Conservation (phyloP, 2,888 invertebrate genomes). For the Sthenelais limicola region DNA sequence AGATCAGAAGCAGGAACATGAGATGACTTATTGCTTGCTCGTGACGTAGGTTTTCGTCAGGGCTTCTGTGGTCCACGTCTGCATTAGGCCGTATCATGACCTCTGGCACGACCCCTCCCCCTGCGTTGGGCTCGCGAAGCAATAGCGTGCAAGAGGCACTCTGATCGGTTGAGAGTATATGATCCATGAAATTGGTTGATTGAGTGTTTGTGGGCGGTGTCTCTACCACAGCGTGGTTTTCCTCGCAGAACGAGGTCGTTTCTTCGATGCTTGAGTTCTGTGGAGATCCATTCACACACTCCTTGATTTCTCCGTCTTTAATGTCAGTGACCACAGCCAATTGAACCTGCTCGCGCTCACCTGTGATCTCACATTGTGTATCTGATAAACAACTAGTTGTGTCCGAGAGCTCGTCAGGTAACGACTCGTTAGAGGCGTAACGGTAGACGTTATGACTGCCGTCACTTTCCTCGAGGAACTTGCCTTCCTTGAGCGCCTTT, state of each 20-base stretch:
- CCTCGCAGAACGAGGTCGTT: slow-evolving; percentile 40
- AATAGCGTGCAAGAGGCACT: slow-evolving; percentile 44
- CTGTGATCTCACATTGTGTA: slow-evolving; percentile 3
- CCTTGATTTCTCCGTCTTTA: slow-evolving; percentile 15
- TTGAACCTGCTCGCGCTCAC: slow-evolving; percentile 41
- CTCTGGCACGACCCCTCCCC: slow-evolving; percentile 5
- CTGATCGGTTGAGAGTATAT: slow-evolving; percentile 40
- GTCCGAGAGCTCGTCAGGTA: slow-evolving; percentile 41
- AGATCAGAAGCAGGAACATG: slow-evolving; percentile 41
- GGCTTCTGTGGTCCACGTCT: slow-evolving; percentile 42
- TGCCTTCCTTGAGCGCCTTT: slow-evolving; percentile 41
- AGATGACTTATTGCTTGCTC: slow-evolving; percentile 43
- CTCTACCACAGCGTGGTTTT: slow-evolving; percentile 8
- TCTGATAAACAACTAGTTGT: slow-evolving; percentile 39
- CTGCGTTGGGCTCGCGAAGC: slow-evolving; percentile 39
- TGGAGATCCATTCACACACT: slow-evolving; percentile 15
- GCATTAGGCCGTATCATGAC: slow-evolving; percentile 34
- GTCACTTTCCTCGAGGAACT: slow-evolving; percentile 45
- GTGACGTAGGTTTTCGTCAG: slow-evolving; percentile 44
- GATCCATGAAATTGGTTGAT: slow-evolving; percentile 42
- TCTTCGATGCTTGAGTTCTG: slow-evolving; percentile 8
- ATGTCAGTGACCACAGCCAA: slow-evolving; percentile 41
- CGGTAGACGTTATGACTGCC: slow-evolving; percentile 41
- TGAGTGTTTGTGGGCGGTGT: slow-evolving; percentile 2
- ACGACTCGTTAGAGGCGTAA: slow-evolving; percentile 42